These are phyloP conservation scores for Cyphomyrus discorhynchus DNA, from an alignment of 2,113 vertebrate species.

Conservation along the genomic window DNA sequence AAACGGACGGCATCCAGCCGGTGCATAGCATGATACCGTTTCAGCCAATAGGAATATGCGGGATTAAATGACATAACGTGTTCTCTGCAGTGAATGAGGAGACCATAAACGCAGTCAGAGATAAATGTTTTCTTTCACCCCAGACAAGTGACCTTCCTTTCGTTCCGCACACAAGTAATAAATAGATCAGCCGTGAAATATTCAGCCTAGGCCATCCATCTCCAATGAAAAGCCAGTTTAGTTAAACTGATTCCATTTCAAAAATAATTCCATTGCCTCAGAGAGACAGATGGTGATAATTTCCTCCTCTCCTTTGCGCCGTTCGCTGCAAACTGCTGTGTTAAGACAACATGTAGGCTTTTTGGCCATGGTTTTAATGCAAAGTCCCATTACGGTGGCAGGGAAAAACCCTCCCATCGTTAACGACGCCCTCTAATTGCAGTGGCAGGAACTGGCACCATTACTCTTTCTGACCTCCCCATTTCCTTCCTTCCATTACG, in stretches of 20 bases:
- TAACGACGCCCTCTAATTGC: background rate
- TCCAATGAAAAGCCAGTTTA: background rate
- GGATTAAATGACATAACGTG: background rate
- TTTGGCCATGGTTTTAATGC: background rate
- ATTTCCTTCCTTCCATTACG: background rate
- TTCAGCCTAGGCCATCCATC: conserved; percentile 9
- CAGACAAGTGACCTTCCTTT: conserved; percentile 7
- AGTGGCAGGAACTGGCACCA: background rate
- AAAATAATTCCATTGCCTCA: conserved; percentile 3
- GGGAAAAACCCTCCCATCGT: background rate
- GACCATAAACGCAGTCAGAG: background rate
- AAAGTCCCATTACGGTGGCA: background rate
- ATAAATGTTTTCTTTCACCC: conserved; percentile 6
- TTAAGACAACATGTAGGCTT: background rate
- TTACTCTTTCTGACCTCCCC: background rate
- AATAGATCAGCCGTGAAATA: conserved; percentile 6
- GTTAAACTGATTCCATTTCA: conserved; percentile 1
- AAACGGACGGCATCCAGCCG: background rate
- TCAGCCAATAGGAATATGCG: background rate
- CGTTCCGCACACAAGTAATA: background rate
- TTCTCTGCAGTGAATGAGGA: background rate
- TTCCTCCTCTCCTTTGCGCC: background rate
- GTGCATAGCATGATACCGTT: background rate
- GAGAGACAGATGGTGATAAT: background rate
- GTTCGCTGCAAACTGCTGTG: background rate